Base-by-base conservation (phyloP, 2,888 invertebrate species). In the Drosophila nigritarsus region DNA sequence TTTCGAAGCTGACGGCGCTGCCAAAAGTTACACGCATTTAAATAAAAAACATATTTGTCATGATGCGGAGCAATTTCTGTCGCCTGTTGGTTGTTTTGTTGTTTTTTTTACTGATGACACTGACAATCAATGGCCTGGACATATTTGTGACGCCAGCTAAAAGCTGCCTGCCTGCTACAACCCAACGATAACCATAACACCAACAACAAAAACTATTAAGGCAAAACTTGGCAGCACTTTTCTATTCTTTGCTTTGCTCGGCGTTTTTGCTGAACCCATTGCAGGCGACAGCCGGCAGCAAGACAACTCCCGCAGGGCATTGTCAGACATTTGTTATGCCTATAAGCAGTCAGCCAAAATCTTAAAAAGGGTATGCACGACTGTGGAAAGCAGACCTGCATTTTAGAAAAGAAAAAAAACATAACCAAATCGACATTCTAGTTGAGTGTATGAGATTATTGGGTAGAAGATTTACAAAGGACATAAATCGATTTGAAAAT, bases 31-130 rank as follows among this genome's bases (percentile, higher is more conserved):
- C 73, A 85, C 67, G 65, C 73, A 89, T 90, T 83, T 87, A 78
- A 83, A 83, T 89, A 85, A 85, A 85, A 89, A 87, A 68, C 70
- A 78, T 79, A 87, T 83, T 87, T 83, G 88, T 83, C 90, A 89
- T 68, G 74, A 65, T 74, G 65, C 20, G 8, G 5, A 24, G 20
- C 45, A 4, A 24, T 45, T 45, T 45, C 45, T 45, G 45, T 45
- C 45, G 45, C 45, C 45, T 45, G 20, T 45, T 45, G 45, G 20
- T 8, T 45, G 3, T 8, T 50, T 34, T 67, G 36, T 55, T 42
- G 27, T 36, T 63, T 24, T n/a, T 60, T 60, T 58, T 63, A 24
- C 27, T 61, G 73, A 42, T 72, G 78, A 64, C 87, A 89, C 66
- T 83, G 89, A 83, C 77, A 80, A 78, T 88, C 80, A 81, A 80